Evolutionary conservation across 2,888 invertebrate species (phyloP).

Genomic region (Lysandra coridon): DNA sequence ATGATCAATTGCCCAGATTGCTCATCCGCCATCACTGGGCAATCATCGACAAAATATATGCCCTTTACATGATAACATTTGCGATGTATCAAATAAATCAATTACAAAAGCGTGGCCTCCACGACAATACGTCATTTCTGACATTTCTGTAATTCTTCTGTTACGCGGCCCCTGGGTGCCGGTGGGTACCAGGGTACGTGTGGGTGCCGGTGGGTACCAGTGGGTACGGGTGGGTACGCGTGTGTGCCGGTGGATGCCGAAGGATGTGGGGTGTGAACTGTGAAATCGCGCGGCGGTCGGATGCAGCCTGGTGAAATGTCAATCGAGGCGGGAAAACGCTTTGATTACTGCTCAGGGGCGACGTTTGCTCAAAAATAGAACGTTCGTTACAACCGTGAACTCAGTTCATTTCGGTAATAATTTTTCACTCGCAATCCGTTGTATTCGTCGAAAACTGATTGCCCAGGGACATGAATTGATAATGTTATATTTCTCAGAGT

Average conservation of each 20-base stretch:
- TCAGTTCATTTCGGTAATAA: not conserved
- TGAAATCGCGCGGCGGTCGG: not conserved
- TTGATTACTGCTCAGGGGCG: slow-evolving; percentile 17
- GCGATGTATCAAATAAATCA: no score
- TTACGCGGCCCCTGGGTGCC: no score
- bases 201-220: no score
- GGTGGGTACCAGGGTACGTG: no score
- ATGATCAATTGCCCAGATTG: no score
- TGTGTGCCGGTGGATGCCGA: no score
- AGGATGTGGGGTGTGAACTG: not conserved
- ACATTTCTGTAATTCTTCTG: not conserved
- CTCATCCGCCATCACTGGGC: no score
- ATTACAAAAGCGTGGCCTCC: no score
- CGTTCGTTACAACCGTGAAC: not conserved
- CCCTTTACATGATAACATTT: no score
- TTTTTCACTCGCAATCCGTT: not conserved
- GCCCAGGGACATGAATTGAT: not conserved
- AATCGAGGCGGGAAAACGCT: slow-evolving; percentile 5
- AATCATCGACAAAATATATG: no score
- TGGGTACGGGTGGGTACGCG: no score
- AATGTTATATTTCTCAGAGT: not conserved
- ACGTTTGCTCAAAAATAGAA: not conserved
- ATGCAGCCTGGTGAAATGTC: slow-evolving; percentile 12
- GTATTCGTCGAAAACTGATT: not conserved
- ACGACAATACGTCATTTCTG: not conserved